Percentiles rank a stretch among this genome's conserved stretches.
Evolutionary conservation across 2,888 invertebrate species (phyloP).

Genomic region (Charanyca ferruginea): DNA sequence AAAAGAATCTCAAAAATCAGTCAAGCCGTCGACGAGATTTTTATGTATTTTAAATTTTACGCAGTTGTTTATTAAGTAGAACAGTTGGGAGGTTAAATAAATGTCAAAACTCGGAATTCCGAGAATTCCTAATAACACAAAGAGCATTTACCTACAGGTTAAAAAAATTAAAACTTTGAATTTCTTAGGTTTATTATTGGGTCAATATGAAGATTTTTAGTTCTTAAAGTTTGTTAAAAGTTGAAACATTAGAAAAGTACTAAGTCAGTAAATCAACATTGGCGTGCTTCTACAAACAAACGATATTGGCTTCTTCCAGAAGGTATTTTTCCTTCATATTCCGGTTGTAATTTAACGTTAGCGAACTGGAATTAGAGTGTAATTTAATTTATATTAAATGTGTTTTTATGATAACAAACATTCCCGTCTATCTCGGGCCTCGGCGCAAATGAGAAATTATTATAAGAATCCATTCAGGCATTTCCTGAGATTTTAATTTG

Average conservation of each 20-base stretch:
- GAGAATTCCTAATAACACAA: too few species aligned
- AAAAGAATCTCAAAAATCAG: too few species aligned
- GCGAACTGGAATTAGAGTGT: conserved; percentile 66
- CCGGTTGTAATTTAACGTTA: conserved; percentile 64
- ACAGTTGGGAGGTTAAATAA: too few species aligned
- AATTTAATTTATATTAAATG: conserved; percentile 73
- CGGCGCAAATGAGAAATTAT: conserved; percentile 72
- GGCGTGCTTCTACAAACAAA: neutral
- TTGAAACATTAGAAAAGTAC: neutral
- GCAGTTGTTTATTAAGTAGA: too few species aligned
- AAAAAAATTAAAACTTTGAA: too few species aligned
- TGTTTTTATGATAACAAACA: conserved; percentile 71
- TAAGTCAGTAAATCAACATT: too few species aligned
- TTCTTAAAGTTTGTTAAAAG: neutral
- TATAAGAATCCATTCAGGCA: conserved; percentile 67
- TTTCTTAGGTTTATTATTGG: too few species aligned
- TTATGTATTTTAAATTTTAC: too few species aligned
- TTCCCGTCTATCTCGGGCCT: conserved; percentile 57
- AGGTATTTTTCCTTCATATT: conserved; percentile 41
- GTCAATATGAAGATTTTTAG: neutral
- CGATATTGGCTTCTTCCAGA: neutral
- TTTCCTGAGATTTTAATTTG: conserved; percentile 72
- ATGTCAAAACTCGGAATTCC: too few species aligned
- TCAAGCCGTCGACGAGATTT: too few species aligned
- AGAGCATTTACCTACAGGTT: too few species aligned